These are phyloP conservation scores for Drosophila paracracens DNA, from an alignment of 2,888 invertebrate genomes.

Conservation along the genomic window DNA sequence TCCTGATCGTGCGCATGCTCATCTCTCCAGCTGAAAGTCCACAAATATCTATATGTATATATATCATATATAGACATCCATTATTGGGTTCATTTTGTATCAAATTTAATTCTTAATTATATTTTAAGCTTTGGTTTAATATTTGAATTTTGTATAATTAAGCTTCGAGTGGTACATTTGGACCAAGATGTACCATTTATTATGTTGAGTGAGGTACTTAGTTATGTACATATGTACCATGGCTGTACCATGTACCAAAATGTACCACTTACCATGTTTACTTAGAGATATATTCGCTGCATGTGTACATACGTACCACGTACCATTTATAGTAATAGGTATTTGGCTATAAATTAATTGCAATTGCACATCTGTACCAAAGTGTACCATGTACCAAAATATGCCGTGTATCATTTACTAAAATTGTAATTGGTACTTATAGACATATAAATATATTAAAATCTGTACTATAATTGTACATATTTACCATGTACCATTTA, in stretches of 20 bases:
- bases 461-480: neutral
- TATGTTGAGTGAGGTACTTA: neutral
- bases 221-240: neutral
- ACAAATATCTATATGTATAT: neutral
- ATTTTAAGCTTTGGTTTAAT: neutral
- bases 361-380: neutral
- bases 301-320: neutral
- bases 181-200: neutral
- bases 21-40: constrained; percentile 1
- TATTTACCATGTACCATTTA: neutral
- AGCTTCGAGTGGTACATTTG: neutral
- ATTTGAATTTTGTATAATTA: neutral
- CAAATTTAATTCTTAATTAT: neutral
- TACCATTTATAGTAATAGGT: neutral
- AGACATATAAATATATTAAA: neutral
- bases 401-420: neutral
- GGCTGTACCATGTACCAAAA: neutral
- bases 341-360: neutral
- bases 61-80: neutral
- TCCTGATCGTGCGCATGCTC: constrained; percentile 8
- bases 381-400: neutral
- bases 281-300: neutral
- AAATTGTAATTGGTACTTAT: neutral
- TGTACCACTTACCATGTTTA: neutral
- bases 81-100: neutral